phyloP scores from a whole-genome alignment of 1,140 invertebrate genomes.

The Diachasma alloeum region DNA sequence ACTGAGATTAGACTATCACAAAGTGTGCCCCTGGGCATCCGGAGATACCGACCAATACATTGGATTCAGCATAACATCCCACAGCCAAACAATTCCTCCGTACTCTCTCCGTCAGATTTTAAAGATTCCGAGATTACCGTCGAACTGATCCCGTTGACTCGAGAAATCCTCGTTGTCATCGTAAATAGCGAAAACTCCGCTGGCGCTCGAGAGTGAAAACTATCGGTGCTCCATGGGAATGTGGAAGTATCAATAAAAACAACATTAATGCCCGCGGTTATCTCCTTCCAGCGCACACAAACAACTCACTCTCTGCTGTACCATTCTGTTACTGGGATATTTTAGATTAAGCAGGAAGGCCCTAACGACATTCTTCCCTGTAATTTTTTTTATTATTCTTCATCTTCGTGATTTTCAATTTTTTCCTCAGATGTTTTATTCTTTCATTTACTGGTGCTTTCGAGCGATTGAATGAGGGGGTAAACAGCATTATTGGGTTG shows the following conservation, averaged over 20 bases:
- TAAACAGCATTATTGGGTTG: too few relatives aligned
- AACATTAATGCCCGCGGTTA: background rate
- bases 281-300: conserved; percentile 11
- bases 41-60: too few relatives aligned
- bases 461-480: too few relatives aligned
- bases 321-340: background rate
- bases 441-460: background rate
- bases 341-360: conserved; percentile 23
- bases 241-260: background rate
- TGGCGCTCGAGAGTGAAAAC: background rate
- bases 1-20: too few relatives aligned
- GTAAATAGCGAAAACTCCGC: background rate
- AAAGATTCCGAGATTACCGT: too few relatives aligned
- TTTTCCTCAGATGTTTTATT: background rate
- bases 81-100: too few relatives aligned
- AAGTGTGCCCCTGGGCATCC: too few relatives aligned
- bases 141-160: too few relatives aligned
- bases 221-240: background rate
- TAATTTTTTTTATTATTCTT: conserved; percentile 13
- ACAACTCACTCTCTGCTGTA: background rate
- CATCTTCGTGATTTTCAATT: background rate
- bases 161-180: background rate
- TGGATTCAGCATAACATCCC: too few relatives aligned
- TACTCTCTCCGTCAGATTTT: too few relatives aligned
- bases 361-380: conserved; percentile 21